Conservation (phyloP, 2,113 vertebrate species). For the Psilopsiagon aymara region DNA sequence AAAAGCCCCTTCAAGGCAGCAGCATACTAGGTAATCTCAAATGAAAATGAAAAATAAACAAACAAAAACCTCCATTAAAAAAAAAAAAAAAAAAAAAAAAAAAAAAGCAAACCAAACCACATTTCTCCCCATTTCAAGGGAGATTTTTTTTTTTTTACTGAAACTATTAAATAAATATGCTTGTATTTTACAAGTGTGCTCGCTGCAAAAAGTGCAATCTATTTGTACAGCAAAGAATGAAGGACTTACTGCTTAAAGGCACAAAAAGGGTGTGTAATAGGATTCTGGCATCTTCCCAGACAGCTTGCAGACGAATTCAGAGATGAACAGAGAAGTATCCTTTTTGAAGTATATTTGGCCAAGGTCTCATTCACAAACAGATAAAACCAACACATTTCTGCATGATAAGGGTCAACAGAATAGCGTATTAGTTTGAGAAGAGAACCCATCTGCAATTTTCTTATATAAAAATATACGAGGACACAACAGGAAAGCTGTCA, state of each 20-base stretch:
- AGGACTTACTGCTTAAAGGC: conserved; percentile 69
- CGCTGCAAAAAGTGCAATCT: conserved; percentile 73
- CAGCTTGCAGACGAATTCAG: conserved; percentile 73
- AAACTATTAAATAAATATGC: conserved; percentile 64
- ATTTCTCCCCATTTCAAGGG: background rate
- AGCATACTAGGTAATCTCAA: background rate
- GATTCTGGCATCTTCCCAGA: conserved; percentile 71
- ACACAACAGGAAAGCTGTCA: conserved; percentile 77
- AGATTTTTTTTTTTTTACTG: background rate
- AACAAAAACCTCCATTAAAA: background rate
- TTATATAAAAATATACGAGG: conserved; percentile 72
- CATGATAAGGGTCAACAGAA: conserved; percentile 66
- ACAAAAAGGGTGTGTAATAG: conserved; percentile 70
- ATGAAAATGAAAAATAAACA: conserved; percentile 17
- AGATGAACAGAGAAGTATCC: conserved; percentile 62
- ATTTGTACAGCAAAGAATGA: conserved; percentile 68
- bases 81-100: background rate
- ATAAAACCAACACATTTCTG: conserved; percentile 65
- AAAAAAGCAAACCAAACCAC: background rate
- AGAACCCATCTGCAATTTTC: conserved; percentile 65
- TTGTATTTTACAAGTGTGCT: conserved; percentile 57
- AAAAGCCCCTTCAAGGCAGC: background rate
- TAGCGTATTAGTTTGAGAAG: conserved; percentile 66
- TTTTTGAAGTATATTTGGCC: conserved; percentile 64
- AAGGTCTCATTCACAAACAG: conserved; percentile 66